Base-by-base conservation (phyloP, 1,140 invertebrate species). In the Diprion similis region DNA sequence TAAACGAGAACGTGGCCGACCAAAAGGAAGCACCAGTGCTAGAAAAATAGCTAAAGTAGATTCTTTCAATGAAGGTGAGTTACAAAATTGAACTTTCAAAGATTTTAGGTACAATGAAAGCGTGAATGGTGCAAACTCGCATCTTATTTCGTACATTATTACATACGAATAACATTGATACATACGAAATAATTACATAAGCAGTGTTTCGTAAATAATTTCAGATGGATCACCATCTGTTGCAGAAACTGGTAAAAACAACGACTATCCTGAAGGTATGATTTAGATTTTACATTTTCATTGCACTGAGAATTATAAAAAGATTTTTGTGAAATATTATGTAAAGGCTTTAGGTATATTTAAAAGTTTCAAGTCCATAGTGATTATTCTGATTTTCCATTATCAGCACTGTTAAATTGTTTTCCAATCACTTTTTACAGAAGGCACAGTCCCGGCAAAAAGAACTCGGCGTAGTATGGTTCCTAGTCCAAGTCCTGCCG, bases 401-500 rank as follows among this genome's bases (percentile, higher is more conserved):
- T 37, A 37, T 37, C 6, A 37, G 24, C 24, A 37, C 24, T 37
- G 6, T 37, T 37, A 37, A 37, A 1, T 37, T 1, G 24, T 15
- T 59, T 68, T 66, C 46, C 74, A 46, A 19, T 46, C 0, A 75
- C 10, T 67, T 71, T 70, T 59, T 71, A 10, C 19, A 86, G 84
- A 86, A 71, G 75, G 73, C 19, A 70, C 72, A 70, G 72, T 80
- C 13, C 82, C 82, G 18, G 73, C 66, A 8, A 87, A 87, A 76
- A 82, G 84, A 76, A 87, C 83, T 10, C 81, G 86, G 1, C 74
- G 86, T 69, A 86, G 82, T 76, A 81, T 86, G 78, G 81, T 79
- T 67, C 86, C 88, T 68, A 89, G 87, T 81, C 87, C 87, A 17
- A 88, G 84, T 76, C 88, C 87, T 64, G 86, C 84, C 13, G 86